Evolutionary conservation across 2,113 vertebrate species (phyloP), one percentile per base, ranked within the genome.

Genomic region (Chaetops frenatus): DNA sequence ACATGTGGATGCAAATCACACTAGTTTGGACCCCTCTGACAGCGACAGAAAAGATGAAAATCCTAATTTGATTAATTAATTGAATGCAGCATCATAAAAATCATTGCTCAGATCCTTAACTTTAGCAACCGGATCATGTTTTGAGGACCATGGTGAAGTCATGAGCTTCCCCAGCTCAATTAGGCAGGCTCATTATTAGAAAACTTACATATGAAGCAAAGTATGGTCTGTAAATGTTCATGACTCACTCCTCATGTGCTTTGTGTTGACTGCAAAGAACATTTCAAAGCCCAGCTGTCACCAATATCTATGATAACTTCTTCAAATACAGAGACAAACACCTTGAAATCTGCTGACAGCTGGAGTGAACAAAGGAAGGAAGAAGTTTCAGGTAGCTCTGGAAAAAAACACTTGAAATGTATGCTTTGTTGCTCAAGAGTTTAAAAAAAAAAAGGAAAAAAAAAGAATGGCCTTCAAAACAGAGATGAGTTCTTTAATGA

Each of bases 211-310:
- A 16, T 29, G 24, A 87, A 94, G 14, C 6, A 53, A 66, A 86
- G 70, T 15, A 69, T 24, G 36, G 21, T 84, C 82, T 80, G 51
- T 80, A 94, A 89, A 76, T 71, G 58, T 61, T 40, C n/a, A 33
- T 10, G 15, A 90, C 45, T 79, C 86, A 47, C 19, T 57, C 50
- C 14, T 45, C 31, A 18, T 42, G 69, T 51, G 88, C 57, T 94
- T 83, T 74, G 24, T 71, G 45, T 40, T 87, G 54, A 31, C 42
- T 94, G 89, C 79, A 74, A 91, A 94, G 71, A 88, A 69, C 25
- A 60, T 83, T 91, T 87, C 85, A 92, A 87, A 96, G 76, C 81
- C 76, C 83, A 86, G 82, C 67, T 91, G 42, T 86, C 80, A 90
- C 70, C 58, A 79, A 6, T 81, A 76, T 12, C 42, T 81, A 33